Evolutionary conservation across 2,888 invertebrate genomes (phyloP).

Genomic region (Eupithecia pulchellata): DNA sequence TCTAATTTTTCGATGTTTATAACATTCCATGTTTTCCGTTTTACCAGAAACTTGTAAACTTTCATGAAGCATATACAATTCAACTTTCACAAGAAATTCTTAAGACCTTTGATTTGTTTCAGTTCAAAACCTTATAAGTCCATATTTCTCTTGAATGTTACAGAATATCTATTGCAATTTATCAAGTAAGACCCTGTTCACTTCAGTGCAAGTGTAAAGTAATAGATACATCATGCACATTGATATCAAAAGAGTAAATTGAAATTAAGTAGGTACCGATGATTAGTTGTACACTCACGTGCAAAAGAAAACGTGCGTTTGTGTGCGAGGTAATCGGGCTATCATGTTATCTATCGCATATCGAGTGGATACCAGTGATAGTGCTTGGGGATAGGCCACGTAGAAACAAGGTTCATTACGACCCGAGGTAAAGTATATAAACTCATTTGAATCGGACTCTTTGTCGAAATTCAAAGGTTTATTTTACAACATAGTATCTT

Average conservation of each 20-base stretch:
- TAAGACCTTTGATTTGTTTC: not conserved
- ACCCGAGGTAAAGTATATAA: not conserved
- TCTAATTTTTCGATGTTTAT: not conserved
- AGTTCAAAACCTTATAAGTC: not conserved
- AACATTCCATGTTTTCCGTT: not conserved
- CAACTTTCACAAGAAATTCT: not conserved
- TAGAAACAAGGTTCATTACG: not conserved
- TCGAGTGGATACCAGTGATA: not conserved
- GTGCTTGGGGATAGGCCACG: not conserved
- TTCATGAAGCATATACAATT: not conserved
- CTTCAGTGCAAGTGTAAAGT: not conserved
- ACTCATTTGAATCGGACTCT: no score
- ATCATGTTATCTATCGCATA: not conserved
- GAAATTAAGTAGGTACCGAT: no score
- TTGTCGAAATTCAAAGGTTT: no score
- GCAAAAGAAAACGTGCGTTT: not conserved
- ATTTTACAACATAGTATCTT: not conserved
- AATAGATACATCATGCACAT: not conserved
- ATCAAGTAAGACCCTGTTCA: not conserved
- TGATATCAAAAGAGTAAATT: not conserved
- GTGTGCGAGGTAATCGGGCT: not conserved
- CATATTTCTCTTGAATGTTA: not conserved
- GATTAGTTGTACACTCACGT: not conserved
- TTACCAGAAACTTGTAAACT: not conserved
- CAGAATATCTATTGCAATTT: not conserved